Evolutionary conservation across 2,797 vertebrate genomes (phyloP).

Genomic region (Corythornis leucogaster): DNA sequence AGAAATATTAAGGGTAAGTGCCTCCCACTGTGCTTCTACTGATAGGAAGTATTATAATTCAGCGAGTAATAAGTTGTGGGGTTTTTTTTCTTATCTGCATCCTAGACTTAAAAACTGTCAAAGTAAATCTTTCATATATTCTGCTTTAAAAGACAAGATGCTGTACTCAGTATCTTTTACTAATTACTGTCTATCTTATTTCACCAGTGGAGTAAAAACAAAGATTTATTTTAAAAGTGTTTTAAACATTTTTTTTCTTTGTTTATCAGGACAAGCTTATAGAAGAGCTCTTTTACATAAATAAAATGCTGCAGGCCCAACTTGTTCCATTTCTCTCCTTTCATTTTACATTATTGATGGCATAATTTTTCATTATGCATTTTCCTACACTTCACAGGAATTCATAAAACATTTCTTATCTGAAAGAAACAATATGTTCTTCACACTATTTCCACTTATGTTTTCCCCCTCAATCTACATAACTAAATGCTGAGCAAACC

Average conservation of each 20-base stretch:
- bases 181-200: constrained; percentile 49
- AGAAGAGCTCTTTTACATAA: constrained; percentile 51
- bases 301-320: constrained; percentile 59
- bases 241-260: constrained; percentile 38
- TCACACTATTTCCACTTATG: constrained; percentile 8
- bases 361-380: constrained; percentile 67
- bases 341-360: constrained; percentile 66
- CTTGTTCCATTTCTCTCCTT: constrained; percentile 56
- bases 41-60: neutral
- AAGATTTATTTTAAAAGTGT: neutral
- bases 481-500: constrained; percentile 20
- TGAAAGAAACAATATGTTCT: constrained; percentile 73
- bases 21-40: neutral
- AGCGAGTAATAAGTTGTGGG: neutral
- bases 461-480: neutral
- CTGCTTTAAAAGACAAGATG: neutral
- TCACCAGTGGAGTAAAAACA: neutral
- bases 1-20: neutral
- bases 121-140: neutral
- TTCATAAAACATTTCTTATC: constrained; percentile 65
- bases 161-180: neutral
- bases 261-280: constrained; percentile 42
- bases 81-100: neutral
- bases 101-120: neutral
- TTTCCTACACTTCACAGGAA: constrained; percentile 60